A percentile compares a stretch with the other conserved stretches of the same genome.
Evolutionary conservation across 2,113 vertebrate species (phyloP).

Genomic region (Piaya cayana): DNA sequence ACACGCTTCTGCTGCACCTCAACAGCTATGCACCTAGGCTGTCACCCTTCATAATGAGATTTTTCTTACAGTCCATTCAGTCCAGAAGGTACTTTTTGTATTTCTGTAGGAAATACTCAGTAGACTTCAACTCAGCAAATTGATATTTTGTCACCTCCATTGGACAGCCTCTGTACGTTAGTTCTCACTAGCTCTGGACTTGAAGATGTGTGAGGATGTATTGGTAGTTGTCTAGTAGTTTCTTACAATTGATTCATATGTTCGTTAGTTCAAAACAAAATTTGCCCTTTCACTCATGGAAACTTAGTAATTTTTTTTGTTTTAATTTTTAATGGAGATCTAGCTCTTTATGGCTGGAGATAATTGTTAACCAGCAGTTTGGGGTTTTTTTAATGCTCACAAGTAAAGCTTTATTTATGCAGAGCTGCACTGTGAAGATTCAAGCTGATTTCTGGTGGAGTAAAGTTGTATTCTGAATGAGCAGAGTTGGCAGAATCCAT

Average conservation of each 20-base stretch:
- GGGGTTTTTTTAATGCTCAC: not conserved
- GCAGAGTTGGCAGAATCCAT: not conserved
- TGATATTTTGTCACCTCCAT: not conserved
- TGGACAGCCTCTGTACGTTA: not conserved
- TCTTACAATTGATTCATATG: not conserved
- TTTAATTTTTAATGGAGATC: not conserved
- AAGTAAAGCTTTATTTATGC: not conserved
- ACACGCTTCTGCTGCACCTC: not conserved
- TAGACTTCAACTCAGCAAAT: not conserved
- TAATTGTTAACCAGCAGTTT: not conserved
- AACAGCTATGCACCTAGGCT: not conserved
- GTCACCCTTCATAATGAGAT: not conserved
- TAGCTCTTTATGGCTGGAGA: not conserved
- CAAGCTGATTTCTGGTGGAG: not conserved
- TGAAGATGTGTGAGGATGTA: not conserved
- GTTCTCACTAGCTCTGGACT: not conserved
- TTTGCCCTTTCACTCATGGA: not conserved
- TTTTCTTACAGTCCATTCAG: not conserved
- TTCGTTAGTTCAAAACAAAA: not conserved
- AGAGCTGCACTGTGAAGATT: not conserved
- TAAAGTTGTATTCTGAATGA: not conserved
- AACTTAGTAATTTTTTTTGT: not conserved
- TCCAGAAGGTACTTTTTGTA: not conserved
- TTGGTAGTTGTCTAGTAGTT: not conserved
- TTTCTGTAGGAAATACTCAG: not conserved